phyloP scores from a whole-genome alignment of 2,797 vertebrate species.

The Menidia menidia region DNA sequence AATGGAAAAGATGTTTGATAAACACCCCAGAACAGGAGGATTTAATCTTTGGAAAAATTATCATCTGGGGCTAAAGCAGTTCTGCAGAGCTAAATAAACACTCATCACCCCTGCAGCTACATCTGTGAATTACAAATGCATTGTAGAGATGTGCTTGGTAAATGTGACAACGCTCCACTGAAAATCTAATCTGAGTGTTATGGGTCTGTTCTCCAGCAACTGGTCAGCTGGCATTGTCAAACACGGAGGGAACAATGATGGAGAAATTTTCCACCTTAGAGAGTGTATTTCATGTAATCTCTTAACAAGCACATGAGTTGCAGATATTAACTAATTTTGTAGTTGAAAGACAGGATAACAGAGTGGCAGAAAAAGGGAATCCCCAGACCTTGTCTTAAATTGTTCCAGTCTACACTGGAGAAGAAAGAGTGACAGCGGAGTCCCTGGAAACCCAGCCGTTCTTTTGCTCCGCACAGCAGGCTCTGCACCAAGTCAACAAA shows the following conservation, averaged over 20 bases:
- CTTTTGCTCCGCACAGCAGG: constrained; percentile 89
- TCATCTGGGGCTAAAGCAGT: background rate
- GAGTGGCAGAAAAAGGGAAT: constrained; percentile 19
- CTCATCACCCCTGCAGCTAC: constrained; percentile 29
- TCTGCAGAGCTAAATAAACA: constrained; percentile 41
- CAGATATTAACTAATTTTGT: constrained; percentile 52
- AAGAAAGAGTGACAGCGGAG: constrained; percentile 96
- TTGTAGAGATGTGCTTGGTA: constrained; percentile 14
- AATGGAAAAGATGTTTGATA: constrained; percentile 28
- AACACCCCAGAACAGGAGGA: constrained; percentile 12
- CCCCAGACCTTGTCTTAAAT: constrained; percentile 89
- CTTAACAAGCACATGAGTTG: constrained; percentile 65
- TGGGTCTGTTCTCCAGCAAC: constrained; percentile 28
- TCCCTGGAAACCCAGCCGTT: constrained; percentile 89
- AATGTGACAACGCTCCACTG: constrained; percentile 31
- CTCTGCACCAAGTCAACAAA: constrained; percentile 92
- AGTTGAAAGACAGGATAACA: constrained; percentile 21
- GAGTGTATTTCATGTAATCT: constrained; percentile 53
- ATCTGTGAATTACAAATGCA: constrained; percentile 29
- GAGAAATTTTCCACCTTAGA: constrained; percentile 5
- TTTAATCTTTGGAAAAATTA: constrained; percentile 30
- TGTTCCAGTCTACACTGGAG: constrained; percentile 89
- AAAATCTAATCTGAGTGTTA: constrained; percentile 32
- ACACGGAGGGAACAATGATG: constrained; percentile 31
- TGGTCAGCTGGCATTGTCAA: constrained; percentile 34